phyloP scores from a whole-genome alignment of 2,888 invertebrate species.

The Dolichopus griseipennis region DNA sequence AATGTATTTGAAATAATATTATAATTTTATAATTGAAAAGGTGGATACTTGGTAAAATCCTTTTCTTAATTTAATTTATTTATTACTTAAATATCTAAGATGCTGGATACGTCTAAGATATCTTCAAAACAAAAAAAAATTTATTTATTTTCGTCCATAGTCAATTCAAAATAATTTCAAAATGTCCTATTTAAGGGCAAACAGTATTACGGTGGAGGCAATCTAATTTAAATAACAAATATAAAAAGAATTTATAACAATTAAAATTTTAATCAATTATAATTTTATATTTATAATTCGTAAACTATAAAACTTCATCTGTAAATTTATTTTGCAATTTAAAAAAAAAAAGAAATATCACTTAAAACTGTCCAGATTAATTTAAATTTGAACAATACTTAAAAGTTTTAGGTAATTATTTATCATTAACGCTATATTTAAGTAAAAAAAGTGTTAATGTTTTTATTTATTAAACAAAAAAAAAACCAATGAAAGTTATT shows the following conservation, averaged over 20 bases:
- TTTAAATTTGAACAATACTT: not conserved
- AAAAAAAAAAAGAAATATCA: not conserved
- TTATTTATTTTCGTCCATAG: not conserved
- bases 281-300: not conserved
- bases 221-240: not conserved
- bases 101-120: not conserved
- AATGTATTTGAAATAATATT: no score
- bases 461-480: not conserved
- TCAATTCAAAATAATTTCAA: not conserved
- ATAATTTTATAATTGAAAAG: no score
- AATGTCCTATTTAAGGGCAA: not conserved
- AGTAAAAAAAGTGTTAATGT: not conserved
- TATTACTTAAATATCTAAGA: not conserved
- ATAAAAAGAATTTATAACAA: no score
- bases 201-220: slow-evolving; percentile 2
- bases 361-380: not conserved
- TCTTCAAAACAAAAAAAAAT: not conserved
- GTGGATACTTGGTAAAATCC: no score
- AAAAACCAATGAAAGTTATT: not conserved
- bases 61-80: not conserved
- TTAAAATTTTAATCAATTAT: no score
- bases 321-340: not conserved
- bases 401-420: not conserved
- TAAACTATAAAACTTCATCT: not conserved
- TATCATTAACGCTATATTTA: not conserved